Percentiles rank a stretch among this genome's conserved stretches.
These are phyloP conservation scores for Pipistrellus nathusii DNA, from an alignment of 2,797 vertebrate genomes.

Conservation along the genomic window DNA sequence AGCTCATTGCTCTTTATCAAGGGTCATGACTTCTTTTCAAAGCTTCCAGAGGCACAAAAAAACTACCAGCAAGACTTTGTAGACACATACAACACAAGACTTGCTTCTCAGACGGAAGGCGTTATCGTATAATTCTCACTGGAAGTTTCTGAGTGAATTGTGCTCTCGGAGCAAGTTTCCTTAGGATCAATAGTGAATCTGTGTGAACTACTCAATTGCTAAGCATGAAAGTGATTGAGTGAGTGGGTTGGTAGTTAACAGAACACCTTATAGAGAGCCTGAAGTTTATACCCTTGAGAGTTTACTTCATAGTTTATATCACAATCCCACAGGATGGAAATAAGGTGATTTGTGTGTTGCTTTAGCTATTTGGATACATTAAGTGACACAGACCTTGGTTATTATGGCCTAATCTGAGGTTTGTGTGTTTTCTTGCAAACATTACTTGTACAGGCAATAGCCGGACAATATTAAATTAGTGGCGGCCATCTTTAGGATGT, in stretches of 20 bases:
- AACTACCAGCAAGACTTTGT: not conserved
- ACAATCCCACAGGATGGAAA: not conserved
- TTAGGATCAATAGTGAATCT: not conserved
- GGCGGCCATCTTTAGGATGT: not conserved
- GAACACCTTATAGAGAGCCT: not conserved
- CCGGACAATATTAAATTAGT: conserved; percentile 63
- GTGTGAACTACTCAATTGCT: not conserved
- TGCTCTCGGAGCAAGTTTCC: not conserved
- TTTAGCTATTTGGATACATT: conserved; percentile 20
- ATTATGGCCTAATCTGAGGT: conserved; percentile 32
- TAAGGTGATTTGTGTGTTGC: not conserved
- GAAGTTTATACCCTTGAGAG: not conserved
- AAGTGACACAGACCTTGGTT: conserved; percentile 18
- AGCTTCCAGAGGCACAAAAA: not conserved
- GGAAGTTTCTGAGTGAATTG: conserved; percentile 41
- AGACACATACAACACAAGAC: not conserved
- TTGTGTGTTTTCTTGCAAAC: conserved; percentile 56
- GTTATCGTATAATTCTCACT: not conserved
- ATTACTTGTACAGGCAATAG: conserved; percentile 62
- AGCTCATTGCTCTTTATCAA: not conserved
- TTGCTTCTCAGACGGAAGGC: not conserved
- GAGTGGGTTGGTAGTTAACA: not conserved
- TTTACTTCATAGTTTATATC: not conserved
- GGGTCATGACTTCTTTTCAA: conserved; percentile 33
- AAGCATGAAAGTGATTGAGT: not conserved